Evolutionary conservation across 2,113 vertebrate genomes (phyloP).

Genomic region (Gorsachius goisagi): DNA sequence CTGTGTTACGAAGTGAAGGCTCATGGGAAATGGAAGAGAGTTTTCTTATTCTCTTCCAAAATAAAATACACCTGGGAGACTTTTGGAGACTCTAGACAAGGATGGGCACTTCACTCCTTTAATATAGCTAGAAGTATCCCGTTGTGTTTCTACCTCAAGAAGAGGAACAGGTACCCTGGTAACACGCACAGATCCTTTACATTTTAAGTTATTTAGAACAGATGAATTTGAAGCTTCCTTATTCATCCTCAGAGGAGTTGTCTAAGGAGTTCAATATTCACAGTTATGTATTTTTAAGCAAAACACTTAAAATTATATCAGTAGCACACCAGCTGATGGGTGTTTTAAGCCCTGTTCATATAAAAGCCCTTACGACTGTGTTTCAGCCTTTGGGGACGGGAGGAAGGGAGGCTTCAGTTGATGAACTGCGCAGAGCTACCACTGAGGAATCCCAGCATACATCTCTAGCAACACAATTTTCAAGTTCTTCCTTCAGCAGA

Average conservation of each 20-base stretch:
- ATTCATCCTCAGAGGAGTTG: background rate
- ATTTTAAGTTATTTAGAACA: background rate
- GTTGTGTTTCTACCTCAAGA: background rate
- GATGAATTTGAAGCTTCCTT: conserved; percentile 11
- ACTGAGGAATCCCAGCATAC: background rate
- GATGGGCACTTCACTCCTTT: background rate
- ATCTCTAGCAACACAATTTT: background rate
- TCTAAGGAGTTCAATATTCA: background rate
- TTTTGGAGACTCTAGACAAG: background rate
- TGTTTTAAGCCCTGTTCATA: conserved; percentile 19
- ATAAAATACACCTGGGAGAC: background rate
- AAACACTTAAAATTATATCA: conserved; percentile 1
- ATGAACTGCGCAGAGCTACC: background rate
- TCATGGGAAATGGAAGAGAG: background rate
- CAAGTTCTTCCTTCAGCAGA: background rate
- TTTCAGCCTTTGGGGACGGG: background rate
- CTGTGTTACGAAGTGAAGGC: background rate
- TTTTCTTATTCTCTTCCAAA: background rate
- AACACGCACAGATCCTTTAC: background rate
- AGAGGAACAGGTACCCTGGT: background rate
- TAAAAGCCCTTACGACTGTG: background rate
- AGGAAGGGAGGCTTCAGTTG: background rate
- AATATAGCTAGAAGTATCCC: background rate
- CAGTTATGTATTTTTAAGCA: conserved; percentile 40
- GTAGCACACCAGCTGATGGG: background rate